Conservation (phyloP, 2,113 vertebrate species). For the Cettia cetti region DNA sequence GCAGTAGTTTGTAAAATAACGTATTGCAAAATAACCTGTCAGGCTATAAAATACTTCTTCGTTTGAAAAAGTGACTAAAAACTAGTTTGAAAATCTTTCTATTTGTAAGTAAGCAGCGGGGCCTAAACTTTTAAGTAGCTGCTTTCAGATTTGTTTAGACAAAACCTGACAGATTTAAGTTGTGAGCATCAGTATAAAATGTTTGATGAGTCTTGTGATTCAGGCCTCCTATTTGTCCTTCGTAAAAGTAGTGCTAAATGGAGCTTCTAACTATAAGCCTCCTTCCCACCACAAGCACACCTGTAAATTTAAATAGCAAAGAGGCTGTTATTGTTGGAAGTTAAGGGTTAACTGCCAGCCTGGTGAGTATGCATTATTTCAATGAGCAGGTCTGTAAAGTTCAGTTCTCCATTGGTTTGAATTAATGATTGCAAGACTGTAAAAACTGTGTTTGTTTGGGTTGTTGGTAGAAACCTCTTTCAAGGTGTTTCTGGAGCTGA, state of each 20-base stretch:
- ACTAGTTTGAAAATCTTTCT: not conserved
- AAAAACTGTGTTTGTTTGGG: not conserved
- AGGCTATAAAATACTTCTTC: not conserved
- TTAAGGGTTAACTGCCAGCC: not conserved
- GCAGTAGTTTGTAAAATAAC: not conserved
- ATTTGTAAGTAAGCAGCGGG: not conserved
- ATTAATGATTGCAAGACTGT: not conserved
- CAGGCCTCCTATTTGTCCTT: not conserved
- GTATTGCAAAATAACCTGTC: not conserved
- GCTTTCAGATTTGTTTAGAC: not conserved
- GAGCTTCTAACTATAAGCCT: not conserved
- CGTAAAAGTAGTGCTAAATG: not conserved
- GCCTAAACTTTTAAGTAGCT: not conserved
- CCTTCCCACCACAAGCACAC: not conserved
- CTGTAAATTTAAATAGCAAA: not conserved
- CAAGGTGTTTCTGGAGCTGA: not conserved
- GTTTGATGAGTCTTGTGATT: not conserved
- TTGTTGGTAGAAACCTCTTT: not conserved
- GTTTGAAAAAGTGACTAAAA: not conserved
- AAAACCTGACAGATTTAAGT: not conserved
- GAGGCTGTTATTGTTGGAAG: not conserved
- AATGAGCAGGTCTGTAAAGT: not conserved
- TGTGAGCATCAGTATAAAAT: not conserved
- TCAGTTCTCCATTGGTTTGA: not conserved
- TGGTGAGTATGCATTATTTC: slow-evolving; percentile 11